phyloP scores from a whole-genome alignment of 2,113 vertebrate genomes.

The Microtus pennsylvanicus region DNA sequence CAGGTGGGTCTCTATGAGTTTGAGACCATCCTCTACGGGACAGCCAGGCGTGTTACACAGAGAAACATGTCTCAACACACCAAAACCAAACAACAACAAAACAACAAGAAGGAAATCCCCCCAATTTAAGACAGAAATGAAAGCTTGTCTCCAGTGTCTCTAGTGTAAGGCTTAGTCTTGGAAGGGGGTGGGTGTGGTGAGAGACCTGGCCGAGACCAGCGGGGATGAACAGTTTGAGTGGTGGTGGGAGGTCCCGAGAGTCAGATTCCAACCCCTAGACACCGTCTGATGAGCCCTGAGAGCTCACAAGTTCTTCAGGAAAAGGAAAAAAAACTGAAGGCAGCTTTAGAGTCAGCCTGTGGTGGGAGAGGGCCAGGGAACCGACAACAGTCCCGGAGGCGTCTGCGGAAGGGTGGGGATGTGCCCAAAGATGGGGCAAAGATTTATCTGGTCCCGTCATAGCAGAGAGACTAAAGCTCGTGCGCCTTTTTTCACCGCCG shows the following conservation, averaged over 20 bases:
- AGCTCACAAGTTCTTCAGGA: neutral
- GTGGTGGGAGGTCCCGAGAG: neutral
- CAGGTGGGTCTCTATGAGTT: neutral
- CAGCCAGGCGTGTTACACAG: neutral
- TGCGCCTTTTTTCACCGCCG: neutral
- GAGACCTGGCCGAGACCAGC: neutral
- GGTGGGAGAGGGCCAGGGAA: neutral
- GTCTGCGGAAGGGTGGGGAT: neutral
- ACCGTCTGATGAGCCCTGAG: neutral
- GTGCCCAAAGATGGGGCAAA: neutral
- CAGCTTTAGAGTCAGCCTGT: neutral
- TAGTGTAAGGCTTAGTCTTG: neutral
- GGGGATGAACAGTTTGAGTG: neutral
- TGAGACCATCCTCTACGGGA: neutral
- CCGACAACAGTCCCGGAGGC: neutral
- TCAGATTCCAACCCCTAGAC: neutral
- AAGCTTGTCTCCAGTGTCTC: neutral
- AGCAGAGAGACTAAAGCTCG: neutral
- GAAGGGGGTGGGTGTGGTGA: neutral
- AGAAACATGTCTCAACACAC: neutral
- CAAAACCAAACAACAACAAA: neutral
- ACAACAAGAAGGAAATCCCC: neutral
- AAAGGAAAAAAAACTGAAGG: neutral
- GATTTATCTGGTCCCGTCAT: neutral
- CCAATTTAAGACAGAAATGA: constrained; percentile 16